phyloP scores from a whole-genome alignment of 1,140 invertebrate species.

The Neodiprion fabricii region DNA sequence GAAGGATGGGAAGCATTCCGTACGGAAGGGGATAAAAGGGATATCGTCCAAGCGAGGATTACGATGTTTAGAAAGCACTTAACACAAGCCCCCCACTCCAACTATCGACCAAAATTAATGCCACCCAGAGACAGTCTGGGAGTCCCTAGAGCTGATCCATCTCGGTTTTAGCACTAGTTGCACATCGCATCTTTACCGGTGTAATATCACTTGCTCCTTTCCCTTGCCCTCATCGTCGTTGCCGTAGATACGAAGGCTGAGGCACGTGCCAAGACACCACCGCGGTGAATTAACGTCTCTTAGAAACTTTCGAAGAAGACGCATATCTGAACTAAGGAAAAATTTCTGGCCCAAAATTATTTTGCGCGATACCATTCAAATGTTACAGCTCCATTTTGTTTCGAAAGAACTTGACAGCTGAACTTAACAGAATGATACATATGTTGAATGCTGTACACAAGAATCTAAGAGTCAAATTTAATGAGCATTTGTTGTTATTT shows the following conservation, averaged over 20 bases:
- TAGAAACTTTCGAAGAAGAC: no score
- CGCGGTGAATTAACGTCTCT: not conserved
- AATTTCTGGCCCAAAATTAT: no score
- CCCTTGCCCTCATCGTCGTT: not conserved
- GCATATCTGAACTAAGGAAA: no score
- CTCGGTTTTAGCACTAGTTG: not conserved
- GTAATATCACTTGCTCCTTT: not conserved
- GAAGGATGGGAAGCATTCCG: not conserved
- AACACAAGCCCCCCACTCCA: slow-evolving; percentile 11
- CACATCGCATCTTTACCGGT: not conserved
- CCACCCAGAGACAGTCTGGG: not conserved
- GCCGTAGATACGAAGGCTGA: not conserved
- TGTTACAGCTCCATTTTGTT: no score
- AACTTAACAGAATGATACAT: no score
- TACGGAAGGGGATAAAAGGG: slow-evolving; percentile 25
- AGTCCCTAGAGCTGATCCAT: not conserved
- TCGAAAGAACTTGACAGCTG: no score
- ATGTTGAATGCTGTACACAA: no score
- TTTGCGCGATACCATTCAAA: no score
- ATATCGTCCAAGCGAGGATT: slow-evolving; percentile 34
- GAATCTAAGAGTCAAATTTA: no score
- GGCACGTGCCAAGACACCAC: not conserved
- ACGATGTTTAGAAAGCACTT: slow-evolving; percentile 43
- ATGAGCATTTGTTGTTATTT: no score
- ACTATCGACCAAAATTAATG: slow-evolving; percentile 8